These are phyloP conservation scores for Steinernema scapterisci DNA, from an alignment of 2,888 invertebrate species.

Conservation along the genomic window DNA sequence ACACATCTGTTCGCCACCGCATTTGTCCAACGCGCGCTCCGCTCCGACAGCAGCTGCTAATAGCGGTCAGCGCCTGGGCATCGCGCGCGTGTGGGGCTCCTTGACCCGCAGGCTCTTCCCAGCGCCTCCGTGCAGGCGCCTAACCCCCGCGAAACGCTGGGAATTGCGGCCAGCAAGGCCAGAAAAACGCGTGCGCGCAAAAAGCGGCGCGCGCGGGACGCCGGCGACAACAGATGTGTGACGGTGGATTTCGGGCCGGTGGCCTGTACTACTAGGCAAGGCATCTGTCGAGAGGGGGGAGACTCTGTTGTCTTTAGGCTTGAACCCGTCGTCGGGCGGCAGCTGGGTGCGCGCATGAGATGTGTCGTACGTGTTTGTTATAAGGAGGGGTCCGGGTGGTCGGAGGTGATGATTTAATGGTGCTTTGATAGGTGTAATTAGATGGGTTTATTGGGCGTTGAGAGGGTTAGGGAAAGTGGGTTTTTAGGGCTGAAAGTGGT, in stretches of 20 bases:
- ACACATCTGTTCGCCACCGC: slow-evolving; percentile 20
- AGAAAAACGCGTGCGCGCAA: slow-evolving; percentile 23
- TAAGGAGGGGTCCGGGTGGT: too few species aligned
- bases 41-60: slow-evolving; percentile 23
- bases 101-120: slow-evolving; percentile 17
- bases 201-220: slow-evolving; percentile 8
- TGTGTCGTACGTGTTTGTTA: too few species aligned
- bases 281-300: slow-evolving; percentile 17
- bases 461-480: too few species aligned
- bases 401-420: too few species aligned
- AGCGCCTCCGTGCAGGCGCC: too few species aligned
- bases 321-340: background rate
- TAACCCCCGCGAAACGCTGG: too few species aligned
- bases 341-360: background rate
- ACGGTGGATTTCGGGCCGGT: background rate
- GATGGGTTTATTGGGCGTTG: too few species aligned
- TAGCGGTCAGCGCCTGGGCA: slow-evolving; percentile 27
- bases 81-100: slow-evolving; percentile 3
- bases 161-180: background rate
- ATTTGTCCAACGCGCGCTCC: slow-evolving; percentile 8
- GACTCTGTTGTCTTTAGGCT: background rate
- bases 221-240: slow-evolving; percentile 27
- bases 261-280: too few species aligned
- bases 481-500: too few species aligned
- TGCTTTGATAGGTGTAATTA: too few species aligned